A percentile compares a stretch with the other conserved stretches of the same genome.
Conservation (phyloP, 2,797 vertebrate species). For the Pelochelys cantorii region DNA sequence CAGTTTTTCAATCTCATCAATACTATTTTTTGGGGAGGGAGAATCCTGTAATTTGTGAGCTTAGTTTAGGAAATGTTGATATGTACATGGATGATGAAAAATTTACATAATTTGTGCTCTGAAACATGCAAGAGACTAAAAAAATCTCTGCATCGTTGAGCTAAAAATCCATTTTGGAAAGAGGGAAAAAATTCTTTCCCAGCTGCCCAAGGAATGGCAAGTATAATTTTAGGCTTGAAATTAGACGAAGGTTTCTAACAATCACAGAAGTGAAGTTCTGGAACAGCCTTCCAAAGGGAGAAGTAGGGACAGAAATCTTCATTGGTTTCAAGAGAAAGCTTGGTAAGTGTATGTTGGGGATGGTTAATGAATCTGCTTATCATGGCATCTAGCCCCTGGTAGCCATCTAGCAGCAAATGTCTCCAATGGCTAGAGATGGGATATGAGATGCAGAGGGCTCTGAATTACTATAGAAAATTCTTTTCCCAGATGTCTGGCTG, state of each 20-base stretch:
- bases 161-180: not conserved
- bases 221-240: not conserved
- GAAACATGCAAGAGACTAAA: too few relatives aligned
- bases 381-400: not conserved
- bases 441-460: not conserved
- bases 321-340: not conserved
- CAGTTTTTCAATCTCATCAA: not conserved
- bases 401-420: not conserved
- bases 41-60: not conserved
- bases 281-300: not conserved
- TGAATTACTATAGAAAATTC: not conserved
- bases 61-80: not conserved
- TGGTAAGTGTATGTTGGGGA: not conserved
- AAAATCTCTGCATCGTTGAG: not conserved
- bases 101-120: not conserved
- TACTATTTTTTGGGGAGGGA: not conserved
- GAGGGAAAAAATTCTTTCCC: not conserved
- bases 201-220: not conserved
- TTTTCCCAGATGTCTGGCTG: not conserved
- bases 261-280: not conserved
- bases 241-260: not conserved
- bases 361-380: not conserved
- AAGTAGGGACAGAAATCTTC: not conserved
- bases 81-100: not conserved
- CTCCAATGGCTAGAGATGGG: not conserved